Base-by-base conservation (phyloP, 1,140 invertebrate species). In the Wasmannia auropunctata region DNA sequence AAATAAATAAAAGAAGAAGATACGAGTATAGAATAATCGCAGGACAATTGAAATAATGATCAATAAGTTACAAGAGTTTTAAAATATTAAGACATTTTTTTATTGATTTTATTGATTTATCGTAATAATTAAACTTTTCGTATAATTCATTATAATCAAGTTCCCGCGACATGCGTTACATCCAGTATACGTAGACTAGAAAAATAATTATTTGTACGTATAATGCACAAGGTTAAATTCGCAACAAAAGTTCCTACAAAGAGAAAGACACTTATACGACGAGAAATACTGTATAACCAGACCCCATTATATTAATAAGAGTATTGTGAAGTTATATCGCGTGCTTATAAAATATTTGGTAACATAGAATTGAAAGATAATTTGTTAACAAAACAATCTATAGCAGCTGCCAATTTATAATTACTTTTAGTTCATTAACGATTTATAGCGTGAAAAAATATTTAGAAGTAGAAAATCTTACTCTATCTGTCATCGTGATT, bases 201-300 rank as follows among this genome's bases (percentile, higher is more conserved):
- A 79, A 79, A 79, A 79, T 79, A 79, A 79, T 58, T 11, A 25
- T 65, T 79, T 79, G 19, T n/a, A 65, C 3, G 14, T 65, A 37
- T 79, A n/a, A 8, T 77, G 34, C 58, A 63, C 14, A 77, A 77
- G 25, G 16, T 77, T 54, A 77, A 77, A 63, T 31, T 46, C 11
- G 4, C 11, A 63, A 28, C 25, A 58, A 75, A 62, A 67, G 54
- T 54, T 37, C 19, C n/a, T 69, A 79, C 8, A 40, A 80, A 62
- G n/a, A n/a, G n/a, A n/a, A 67, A 31, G 31, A 8, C 28, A 37
- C 34, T 76, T 63, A 28, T 77, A 63, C 25, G 22, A 69, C 22
- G 14, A 67, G 11, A 80, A 80, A 80, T 69, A 80, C 63, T 80
- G 46, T 40, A 69, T 22, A 80, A 69, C 77, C 77, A 80, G 46